phyloP scores from a whole-genome alignment of 2,797 vertebrate genomes.

The Centropyge bicolor region DNA sequence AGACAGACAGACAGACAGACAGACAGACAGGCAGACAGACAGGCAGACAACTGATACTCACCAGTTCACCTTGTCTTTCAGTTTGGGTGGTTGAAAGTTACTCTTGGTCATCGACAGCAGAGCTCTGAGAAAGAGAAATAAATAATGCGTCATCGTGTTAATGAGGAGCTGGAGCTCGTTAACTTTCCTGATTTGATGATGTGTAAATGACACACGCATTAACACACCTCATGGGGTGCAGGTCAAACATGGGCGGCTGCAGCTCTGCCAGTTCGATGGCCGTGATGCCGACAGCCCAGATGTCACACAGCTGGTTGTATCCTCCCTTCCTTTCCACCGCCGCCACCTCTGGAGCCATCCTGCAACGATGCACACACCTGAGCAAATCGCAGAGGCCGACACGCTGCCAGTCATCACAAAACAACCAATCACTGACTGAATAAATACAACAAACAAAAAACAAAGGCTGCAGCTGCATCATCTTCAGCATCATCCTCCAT shows the following conservation, averaged over 20 bases:
- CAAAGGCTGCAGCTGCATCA: background rate
- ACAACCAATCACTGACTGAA: background rate
- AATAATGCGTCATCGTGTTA: background rate
- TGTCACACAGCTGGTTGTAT: conserved; percentile 93
- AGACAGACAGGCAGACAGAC: too few relatives aligned
- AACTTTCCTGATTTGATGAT: background rate
- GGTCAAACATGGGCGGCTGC: background rate
- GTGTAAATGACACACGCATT: background rate
- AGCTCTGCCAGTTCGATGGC: conserved; percentile 86
- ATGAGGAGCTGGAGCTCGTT: background rate
- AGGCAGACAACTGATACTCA: conserved; percentile 4
- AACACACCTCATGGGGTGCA: conserved; percentile 21
- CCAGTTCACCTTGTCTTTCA: conserved; percentile 59
- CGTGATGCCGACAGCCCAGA: conserved; percentile 94
- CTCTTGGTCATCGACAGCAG: conserved; percentile 92
- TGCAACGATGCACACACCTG: background rate
- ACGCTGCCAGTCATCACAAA: background rate
- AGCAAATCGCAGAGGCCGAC: background rate
- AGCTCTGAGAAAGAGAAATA: conserved; percentile 13
- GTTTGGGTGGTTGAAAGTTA: conserved; percentile 91
- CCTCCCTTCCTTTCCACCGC: conserved; percentile 94
- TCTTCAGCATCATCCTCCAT: background rate
- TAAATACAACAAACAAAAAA: background rate
- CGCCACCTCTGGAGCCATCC: conserved; percentile 84
- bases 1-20: background rate